Evolutionary conservation across 2,888 invertebrate genomes (phyloP).

Genomic region (Euphydryas editha): DNA sequence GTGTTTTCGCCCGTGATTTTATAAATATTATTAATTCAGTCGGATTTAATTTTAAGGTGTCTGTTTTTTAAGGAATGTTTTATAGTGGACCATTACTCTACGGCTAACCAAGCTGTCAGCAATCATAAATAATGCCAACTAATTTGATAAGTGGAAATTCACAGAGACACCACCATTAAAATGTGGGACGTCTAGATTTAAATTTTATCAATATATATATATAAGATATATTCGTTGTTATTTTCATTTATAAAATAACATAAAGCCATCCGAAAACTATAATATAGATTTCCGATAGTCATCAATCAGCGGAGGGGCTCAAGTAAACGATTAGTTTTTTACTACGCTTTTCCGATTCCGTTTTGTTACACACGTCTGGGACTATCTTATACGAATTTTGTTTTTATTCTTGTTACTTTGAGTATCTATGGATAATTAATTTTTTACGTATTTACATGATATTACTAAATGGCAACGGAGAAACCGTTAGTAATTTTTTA

Average conservation of each 20-base stretch:
- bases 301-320: slow-evolving; percentile 60
- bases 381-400: slow-evolving; percentile 22
- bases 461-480: not conserved
- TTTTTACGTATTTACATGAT: not conserved
- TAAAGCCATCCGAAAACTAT: not conserved
- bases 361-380: slow-evolving; percentile 27
- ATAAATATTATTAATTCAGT: too few relatives aligned
- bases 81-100: too few relatives aligned
- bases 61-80: too few relatives aligned
- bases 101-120: too few relatives aligned
- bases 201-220: not conserved
- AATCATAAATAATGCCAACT: too few relatives aligned
- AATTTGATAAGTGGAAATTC: too few relatives aligned
- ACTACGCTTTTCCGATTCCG: slow-evolving; percentile 30
- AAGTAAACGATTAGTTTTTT: slow-evolving; percentile 43
- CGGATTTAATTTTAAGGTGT: too few relatives aligned
- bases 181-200: not conserved
- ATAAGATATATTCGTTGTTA: not conserved
- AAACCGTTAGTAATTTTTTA: not conserved
- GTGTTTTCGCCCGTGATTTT: too few relatives aligned
- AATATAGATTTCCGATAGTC: slow-evolving; percentile 41
- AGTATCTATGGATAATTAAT: not conserved
- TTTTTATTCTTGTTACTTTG: slow-evolving; percentile 9
- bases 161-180: too few relatives aligned
- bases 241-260: not conserved